Conservation (phyloP, 2,113 vertebrate species). For the Elaphurus davidianus region DNA sequence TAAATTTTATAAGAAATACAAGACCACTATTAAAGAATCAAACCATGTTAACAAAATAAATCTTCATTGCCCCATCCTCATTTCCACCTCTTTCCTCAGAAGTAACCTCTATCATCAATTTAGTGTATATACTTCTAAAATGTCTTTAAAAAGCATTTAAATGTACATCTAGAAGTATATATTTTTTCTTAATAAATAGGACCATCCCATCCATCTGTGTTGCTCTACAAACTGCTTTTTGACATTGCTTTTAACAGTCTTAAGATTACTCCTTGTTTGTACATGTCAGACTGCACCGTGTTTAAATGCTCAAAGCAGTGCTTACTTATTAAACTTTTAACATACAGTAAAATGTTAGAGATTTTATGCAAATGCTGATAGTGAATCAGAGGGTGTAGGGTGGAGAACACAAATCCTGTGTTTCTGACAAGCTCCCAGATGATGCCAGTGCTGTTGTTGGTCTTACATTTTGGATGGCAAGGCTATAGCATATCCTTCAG, state of each 20-base stretch:
- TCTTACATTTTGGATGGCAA: background rate
- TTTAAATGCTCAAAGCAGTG: background rate
- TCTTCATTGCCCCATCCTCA: background rate
- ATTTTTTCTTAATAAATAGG: background rate
- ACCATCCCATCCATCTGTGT: background rate
- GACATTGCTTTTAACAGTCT: background rate
- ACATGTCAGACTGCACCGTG: background rate
- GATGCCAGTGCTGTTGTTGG: background rate
- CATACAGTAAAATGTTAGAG: background rate
- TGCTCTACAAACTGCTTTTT: background rate
- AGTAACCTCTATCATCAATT: background rate
- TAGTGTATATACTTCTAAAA: background rate
- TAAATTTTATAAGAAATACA: background rate
- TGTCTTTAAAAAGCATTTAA: background rate
- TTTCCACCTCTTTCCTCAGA: background rate
- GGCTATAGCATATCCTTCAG: background rate
- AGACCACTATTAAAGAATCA: background rate
- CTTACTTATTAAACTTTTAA: background rate
- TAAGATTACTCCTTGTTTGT: background rate
- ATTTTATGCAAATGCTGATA: background rate
- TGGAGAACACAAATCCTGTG: background rate
- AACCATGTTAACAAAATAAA: background rate
- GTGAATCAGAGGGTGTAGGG: background rate
- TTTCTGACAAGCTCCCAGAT: background rate
- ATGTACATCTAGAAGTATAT: background rate